phyloP scores from a whole-genome alignment of 64 coral and sea anemone species.

The Pocillopora verrucosa region DNA sequence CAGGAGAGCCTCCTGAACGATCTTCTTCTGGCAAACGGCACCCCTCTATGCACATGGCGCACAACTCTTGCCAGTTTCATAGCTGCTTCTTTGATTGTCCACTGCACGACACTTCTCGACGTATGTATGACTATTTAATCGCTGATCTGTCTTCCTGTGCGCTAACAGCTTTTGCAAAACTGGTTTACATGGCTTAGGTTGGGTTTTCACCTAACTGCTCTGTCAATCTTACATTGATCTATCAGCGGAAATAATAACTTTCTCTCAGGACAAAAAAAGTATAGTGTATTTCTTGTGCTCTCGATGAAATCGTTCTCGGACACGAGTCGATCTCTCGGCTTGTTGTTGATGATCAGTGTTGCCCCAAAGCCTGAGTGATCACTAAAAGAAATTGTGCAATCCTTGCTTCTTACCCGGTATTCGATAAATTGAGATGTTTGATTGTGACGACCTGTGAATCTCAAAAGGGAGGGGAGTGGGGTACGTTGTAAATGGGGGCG shows the following conservation, averaged over 20 bases:
- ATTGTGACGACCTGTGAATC: too few species aligned
- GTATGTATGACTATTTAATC: slow-evolving; percentile 42
- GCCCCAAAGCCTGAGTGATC: too few species aligned
- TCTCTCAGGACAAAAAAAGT: too few species aligned
- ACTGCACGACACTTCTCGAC: slow-evolving; percentile 17
- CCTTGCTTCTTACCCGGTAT: too few species aligned
- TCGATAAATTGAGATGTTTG: too few species aligned
- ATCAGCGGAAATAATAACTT: not conserved
- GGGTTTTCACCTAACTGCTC: not conserved
- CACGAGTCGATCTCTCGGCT: too few species aligned
- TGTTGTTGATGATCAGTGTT: too few species aligned
- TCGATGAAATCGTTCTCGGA: too few species aligned
- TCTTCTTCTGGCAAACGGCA: slow-evolving; percentile 22
- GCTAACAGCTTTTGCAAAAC: not conserved
- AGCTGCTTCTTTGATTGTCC: slow-evolving; percentile 76
- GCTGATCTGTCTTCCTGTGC: not conserved
- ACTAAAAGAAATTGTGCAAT: too few species aligned
- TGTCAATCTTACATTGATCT: not conserved
- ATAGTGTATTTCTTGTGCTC: too few species aligned
- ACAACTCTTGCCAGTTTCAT: slow-evolving; percentile 61
- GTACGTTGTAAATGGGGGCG: too few species aligned
- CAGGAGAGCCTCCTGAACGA: slow-evolving; percentile 25
- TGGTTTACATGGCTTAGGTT: not conserved
- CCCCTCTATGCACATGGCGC: slow-evolving; percentile 11
- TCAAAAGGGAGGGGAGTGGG: too few species aligned